Base-by-base conservation (phyloP, 1,140 invertebrate genomes). In the Magallana gigas region DNA sequence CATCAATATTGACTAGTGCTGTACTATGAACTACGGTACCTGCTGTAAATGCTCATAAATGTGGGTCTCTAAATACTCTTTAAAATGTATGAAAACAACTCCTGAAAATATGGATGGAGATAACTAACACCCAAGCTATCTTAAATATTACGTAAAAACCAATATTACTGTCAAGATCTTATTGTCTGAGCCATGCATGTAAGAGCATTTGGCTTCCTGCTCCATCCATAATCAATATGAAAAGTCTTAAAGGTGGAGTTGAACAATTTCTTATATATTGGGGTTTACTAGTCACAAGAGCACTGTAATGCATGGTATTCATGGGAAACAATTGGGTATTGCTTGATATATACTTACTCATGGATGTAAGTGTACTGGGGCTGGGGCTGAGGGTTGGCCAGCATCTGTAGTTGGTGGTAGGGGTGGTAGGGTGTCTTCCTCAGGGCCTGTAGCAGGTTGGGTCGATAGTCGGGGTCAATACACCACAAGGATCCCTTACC, bases 401-500 rank as follows among this genome's bases (percentile, higher is more conserved):
- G 89, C 94, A 95, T 95, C 89, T 95, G 95, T 57, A 95, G 91
- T 83, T 95, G 94, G 87, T 95, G 94, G 88, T 97, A 97, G 6
- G 97, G 97, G 92, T 97, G 97, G 92, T 97, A 97, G 1, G 97
- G 97, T 9, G 97, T 97, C 88, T 97, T 97, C 83, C 97, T 96
- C 9, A 98, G 94, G 0, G 97, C 97, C 95, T 98, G 97, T 83
- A 98, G 95, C 87, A 98, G 95, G 95, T 98, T 98, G 85, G 97
- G 97, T 90, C 97, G 96, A 93, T 97, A 98, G 68, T 97, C 97
- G 7, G 97, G 97, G 94, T 99, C 98, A 0, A 99, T 98, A 94
- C 98, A 98, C 98, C 98, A 99, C 76, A 98, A 94, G 0, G 98
- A 99, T 71, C 98, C 98, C 95, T 99, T 99, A 12, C 98, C 98